Conservation (phyloP, 2,888 invertebrate genomes). For the Cantharis flavilabris region DNA sequence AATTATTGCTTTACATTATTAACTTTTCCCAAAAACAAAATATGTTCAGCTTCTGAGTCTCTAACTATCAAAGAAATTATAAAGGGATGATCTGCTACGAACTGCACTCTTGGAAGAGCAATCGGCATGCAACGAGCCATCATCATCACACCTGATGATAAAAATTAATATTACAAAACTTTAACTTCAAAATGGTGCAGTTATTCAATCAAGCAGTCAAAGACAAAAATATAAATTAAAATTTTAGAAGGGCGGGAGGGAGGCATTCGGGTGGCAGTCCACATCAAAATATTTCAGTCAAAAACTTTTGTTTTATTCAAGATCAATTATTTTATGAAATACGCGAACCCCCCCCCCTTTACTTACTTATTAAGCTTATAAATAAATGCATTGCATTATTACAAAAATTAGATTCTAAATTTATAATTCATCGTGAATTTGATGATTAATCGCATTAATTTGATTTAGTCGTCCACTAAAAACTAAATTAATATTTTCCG, state of each 20-base stretch:
- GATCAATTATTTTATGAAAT: too few species aligned
- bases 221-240: background rate
- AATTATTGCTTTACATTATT: slow-evolving; percentile 1
- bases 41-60: slow-evolving; percentile 25
- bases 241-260: background rate
- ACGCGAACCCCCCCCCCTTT: too few species aligned
- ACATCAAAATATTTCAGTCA: background rate
- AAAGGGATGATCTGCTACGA: slow-evolving; percentile 54
- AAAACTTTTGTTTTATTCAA: too few species aligned
- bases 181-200: background rate
- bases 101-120: slow-evolving; percentile 38
- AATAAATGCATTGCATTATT: background rate
- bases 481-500: background rate
- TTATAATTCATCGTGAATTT: slow-evolving; percentile 28
- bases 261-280: background rate
- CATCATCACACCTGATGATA: slow-evolving; percentile 29
- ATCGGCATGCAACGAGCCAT: slow-evolving; percentile 36
- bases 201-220: background rate
- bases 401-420: background rate
- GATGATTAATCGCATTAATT: background rate
- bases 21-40: slow-evolving; percentile 29
- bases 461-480: slow-evolving; percentile 22
- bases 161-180: background rate
- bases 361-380: background rate
- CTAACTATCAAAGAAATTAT: slow-evolving; percentile 48